Evolutionary conservation across 1,140 invertebrate genomes (phyloP).

Genomic region (Caenorhabditis latens): DNA sequence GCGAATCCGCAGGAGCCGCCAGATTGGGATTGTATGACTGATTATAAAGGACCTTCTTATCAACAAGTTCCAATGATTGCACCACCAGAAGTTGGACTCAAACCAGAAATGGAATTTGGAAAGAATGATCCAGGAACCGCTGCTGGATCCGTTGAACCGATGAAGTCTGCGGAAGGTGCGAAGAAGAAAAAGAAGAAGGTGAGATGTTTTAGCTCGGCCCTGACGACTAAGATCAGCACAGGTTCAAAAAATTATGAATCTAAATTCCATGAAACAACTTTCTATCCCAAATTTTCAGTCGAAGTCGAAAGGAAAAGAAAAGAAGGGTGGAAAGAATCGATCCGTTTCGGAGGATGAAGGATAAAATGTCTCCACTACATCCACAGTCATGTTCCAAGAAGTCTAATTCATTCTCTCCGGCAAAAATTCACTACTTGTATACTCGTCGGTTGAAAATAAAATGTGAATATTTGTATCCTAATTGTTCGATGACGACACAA

Average conservation of each 20-base stretch:
- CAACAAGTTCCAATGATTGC: constrained; percentile 37
- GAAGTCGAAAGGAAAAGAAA: constrained; percentile 1
- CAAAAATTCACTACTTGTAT: no score
- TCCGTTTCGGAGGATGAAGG: background rate
- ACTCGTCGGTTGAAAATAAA: no score
- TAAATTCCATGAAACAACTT: background rate
- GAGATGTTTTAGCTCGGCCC: no score
- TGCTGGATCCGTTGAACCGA: background rate
- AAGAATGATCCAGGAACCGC: background rate
- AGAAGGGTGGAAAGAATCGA: background rate
- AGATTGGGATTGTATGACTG: constrained; percentile 59
- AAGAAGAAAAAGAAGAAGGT: constrained; percentile 25
- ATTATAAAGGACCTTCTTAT: constrained; percentile 56
- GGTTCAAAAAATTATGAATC: no score
- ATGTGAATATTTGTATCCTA: no score
- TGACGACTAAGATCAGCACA: no score
- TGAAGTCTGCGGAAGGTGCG: background rate
- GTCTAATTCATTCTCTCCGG: no score
- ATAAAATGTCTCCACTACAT: no score
- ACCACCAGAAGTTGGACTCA: constrained; percentile 32
- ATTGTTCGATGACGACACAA: no score
- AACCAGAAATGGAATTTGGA: constrained; percentile 8
- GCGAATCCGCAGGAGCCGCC: constrained; percentile 44
- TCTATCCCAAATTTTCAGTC: background rate
- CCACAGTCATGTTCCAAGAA: no score